Evolutionary conservation across 2,113 vertebrate genomes (phyloP), one percentile per base, ranked within the genome.

Genomic region (Apaloderma vittatum): DNA sequence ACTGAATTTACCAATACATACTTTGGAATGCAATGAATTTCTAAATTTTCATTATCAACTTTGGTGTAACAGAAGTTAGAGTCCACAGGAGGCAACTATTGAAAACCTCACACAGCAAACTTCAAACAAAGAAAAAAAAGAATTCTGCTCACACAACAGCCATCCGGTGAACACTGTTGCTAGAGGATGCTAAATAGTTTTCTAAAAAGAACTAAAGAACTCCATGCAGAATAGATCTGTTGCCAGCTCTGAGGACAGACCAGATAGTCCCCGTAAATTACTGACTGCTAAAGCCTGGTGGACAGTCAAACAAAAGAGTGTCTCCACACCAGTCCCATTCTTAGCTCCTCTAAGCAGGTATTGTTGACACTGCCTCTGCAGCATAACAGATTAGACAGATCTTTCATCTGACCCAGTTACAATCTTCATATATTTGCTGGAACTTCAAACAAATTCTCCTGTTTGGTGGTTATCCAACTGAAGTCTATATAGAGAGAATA

Each of bases 361-460:
- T 49, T 93, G 55, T 73, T 86, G 92, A 92, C 67, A 40, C 27
- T 75, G 37, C 19, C 77, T 87, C 75, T 76, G 27, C 23, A 93
- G 71, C 27, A 79, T 1, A 83, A 48, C 62, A 66, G 88, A 86
- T 92, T 86, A 93, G 49, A n/a, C 16, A 90, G 71, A 61, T 73
- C 67, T 88, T 92, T 83, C 67, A 79, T 61, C 66, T 86, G 93
- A 88, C 77, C 85, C 62, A 91, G 49, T 91, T 94, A 49, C 45
- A 82, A 55, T 30, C 66, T 72, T 77, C 40, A 73, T n/a, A 27
- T 59, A 74, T 71, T 74, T 88, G 34, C 1, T 67, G 48, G 48
- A 92, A 94, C 86, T 86, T 94, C 85, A 93, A 71, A 95, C 32
- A 95, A 90, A 83, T 58, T 83, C 63, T 93, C 29, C 67, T 83